These are phyloP conservation scores for Lagorchestes hirsutus DNA, from an alignment of 2,797 vertebrate species.

Conservation along the genomic window DNA sequence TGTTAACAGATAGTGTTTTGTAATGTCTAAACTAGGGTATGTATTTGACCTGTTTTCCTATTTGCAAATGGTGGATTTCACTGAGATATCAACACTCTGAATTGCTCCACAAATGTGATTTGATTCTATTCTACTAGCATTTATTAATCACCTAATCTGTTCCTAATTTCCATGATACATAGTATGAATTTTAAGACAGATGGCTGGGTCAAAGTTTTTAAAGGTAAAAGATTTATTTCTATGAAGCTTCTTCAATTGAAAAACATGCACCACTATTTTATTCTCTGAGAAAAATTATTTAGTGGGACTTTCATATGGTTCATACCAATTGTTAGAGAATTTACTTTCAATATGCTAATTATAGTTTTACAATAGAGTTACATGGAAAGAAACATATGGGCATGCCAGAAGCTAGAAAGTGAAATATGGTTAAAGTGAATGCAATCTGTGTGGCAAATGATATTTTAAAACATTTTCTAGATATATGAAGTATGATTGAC, in stretches of 20 bases:
- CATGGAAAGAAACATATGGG: not conserved
- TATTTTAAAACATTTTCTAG: not conserved
- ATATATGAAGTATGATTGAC: not conserved
- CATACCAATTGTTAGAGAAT: not conserved
- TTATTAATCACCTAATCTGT: not conserved
- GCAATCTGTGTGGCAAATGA: not conserved
- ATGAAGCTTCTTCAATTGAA: not conserved
- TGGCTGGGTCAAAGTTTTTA: not conserved
- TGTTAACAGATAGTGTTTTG: not conserved
- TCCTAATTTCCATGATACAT: not conserved
- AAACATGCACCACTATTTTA: not conserved
- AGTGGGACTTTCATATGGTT: not conserved
- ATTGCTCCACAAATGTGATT: not conserved
- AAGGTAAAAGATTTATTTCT: not conserved
- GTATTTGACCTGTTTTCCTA: not conserved
- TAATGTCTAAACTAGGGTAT: not conserved
- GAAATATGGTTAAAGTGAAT: not conserved
- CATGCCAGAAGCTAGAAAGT: not conserved
- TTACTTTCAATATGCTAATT: not conserved
- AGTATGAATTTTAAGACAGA: not conserved
- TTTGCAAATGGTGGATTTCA: not conserved
- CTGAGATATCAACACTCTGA: not conserved
- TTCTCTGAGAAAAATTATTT: not conserved
- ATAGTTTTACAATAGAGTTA: not conserved
- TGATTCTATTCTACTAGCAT: not conserved